Base-by-base conservation (phyloP, 2,113 vertebrate species). In the Cynocephalus volans region DNA sequence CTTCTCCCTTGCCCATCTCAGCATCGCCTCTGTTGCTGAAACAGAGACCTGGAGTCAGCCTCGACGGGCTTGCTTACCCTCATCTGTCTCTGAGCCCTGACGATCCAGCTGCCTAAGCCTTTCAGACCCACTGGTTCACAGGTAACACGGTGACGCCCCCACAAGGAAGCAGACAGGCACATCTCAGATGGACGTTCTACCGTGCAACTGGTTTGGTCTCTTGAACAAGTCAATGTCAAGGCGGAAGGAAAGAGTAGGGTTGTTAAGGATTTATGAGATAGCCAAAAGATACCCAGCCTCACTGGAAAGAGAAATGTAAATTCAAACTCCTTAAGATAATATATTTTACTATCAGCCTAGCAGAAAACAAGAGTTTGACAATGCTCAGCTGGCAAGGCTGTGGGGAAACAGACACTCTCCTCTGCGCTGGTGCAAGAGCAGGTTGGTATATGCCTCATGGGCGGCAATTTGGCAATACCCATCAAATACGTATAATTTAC, bases 271-370 rank as follows among this genome's bases (percentile, higher is more conserved):
- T 8, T 36, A n/a, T 28, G 91, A 8, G 41, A n/a, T 76, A 45
- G 31, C 4, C 12, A 8, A 91, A 79, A 58, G n/a, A 62, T 26
- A 64, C 14, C 52, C 62, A 28, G 48, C 23, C 6, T 67, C 58
- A 56, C 90, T 19, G 31, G 36, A 77, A 83, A 79, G 18, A 80
- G 65, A 75, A 72, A 95, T 52, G 21, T 21, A 94, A 76, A 87
- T 70, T 50, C 56, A 50, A 87, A 58, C 24, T 60, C 33, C 19
- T 50, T 54, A 41, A 75, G 70, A 82, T 19, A 56, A 65, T 62
- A 54, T 4, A 58, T 82, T 88, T 95, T 77, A 64, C 31, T 23
- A 24, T 54, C 41, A 82, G 36, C 65, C 6, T 12, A 33, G 77
- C 33, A 67, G 69, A 45, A 60, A 69, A 45, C 58, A 87, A 76